Evolutionary conservation across 2,888 invertebrate genomes (phyloP), one percentile per base, ranked within the genome.

Genomic region (Plebejus anna): DNA sequence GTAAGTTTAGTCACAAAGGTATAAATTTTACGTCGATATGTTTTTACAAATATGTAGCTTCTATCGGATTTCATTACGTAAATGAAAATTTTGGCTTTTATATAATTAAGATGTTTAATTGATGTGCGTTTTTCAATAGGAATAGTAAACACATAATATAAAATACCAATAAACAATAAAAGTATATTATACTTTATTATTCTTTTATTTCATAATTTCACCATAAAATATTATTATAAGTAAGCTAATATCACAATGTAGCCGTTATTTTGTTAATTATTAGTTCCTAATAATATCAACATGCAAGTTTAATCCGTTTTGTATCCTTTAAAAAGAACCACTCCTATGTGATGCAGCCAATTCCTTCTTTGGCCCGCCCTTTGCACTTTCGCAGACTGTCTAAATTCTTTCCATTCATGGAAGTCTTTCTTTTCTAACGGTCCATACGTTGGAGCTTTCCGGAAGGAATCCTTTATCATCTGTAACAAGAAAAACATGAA

Each of bases 321-420:
- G 79, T 94, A 92, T 11, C 90, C 89, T 28, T 91, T 92, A 57
- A 83, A 80, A 1, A 92, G 85, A 77, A 87, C 88, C 59, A 89
- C 82, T 1, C 78, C 80, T 77, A 90, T 82, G 78, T 92, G 92
- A 76, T 90, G 89, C 80, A 87, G 86, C 88, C 88, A 90, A 81
- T 88, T 90, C 75, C 84, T 87, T n/a, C 87, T 84, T 76, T 83
- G 84, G 1, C 88, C 79, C 38, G 87, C 81, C 5, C 91, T 87
- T 76, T 91, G 83, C 77, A 86, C 83, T 73, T 91, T 90, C 71
- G 92, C 89, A 59, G 94, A 86, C 0, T 83, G 86, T 77, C 95
- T 94, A 83, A 94, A 95, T 28, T 92, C 89, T 1, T 84, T 84
- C 96, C 96, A 96, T 79, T 95, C 94, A 38, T 92, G 92, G 55